Evolutionary conservation across 2,797 vertebrate genomes (phyloP), one percentile per base, ranked within the genome.

Genomic region (Pangasius mekongensis): DNA sequence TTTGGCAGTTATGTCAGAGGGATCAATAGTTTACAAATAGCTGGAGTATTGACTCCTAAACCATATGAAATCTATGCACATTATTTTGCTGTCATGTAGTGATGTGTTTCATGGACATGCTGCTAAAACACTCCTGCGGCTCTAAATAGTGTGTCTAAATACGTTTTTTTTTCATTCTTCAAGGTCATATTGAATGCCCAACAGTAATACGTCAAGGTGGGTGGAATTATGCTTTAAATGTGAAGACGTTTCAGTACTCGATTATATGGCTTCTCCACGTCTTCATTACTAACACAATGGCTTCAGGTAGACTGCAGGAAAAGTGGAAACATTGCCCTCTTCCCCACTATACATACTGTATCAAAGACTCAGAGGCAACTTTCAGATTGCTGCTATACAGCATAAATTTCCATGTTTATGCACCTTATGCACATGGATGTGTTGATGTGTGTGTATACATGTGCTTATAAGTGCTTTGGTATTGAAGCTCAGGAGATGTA

Each of bases 401-500:
- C 64, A 85, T 60, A 81, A 20, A 85, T 88, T 62, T 78, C 66
- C 54, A 88, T 43, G 33, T 62, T 82, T 16, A 43, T 27, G 56
- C 2, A 39, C 22, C n/a, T 54, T 74, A 27, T 10, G 43, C 49
- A 84, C 52, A 82, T 82, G 82, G 85, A 85, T 80, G 88, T 90
- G 60, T 87, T 66, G 52, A 43, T 88, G 84, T 67, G 84, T 67
- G 33, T 67, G 76, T 85, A 71, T 89, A 85, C 83, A 47, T 71
- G 62, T 69, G 56, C 90, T 90, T 88, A 86, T 92, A 83, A 43
- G 67, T 64, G 58, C 76, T 88, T 87, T 90, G 88, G 91, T 89
- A 77, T 89, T 82, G 62, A 91, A 85, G 89, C 91, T 83, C 78
- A 43, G 88, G 87, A 91, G 89, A 86, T 82, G 85, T 88, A 89